Evolutionary conservation across 2,113 vertebrate genomes (phyloP).

Genomic region (Orcinus orca): DNA sequence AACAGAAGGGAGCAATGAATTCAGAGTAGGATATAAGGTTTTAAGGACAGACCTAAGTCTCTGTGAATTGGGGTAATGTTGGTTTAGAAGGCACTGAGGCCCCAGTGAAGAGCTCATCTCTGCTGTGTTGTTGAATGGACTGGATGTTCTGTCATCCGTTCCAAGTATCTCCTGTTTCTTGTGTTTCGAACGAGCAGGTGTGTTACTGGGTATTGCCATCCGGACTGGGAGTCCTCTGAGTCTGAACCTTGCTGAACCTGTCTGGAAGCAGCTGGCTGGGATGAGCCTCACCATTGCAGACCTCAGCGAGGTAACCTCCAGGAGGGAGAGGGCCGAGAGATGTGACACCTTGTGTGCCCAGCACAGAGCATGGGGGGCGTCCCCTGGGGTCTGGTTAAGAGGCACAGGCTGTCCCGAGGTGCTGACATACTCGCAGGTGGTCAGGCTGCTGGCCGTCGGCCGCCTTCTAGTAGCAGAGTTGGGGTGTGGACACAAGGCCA

Average conservation of each 20-base stretch:
- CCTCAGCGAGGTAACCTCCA: constrained; percentile 93
- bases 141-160: fast-evolving
- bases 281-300: constrained; percentile 99
- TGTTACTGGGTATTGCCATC: constrained; percentile 96
- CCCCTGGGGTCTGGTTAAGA: background rate
- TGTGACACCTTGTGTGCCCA: background rate
- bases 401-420: background rate
- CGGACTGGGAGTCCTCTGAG: constrained; percentile 98
- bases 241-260: constrained; percentile 96
- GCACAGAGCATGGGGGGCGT: background rate
- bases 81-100: background rate
- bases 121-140: background rate
- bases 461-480: background rate
- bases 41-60: background rate
- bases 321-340: background rate
- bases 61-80: fast-evolving
- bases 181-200: constrained; percentile 85
- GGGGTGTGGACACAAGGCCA: background rate
- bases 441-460: background rate
- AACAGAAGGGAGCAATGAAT: background rate
- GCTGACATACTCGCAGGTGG: too few relatives aligned
- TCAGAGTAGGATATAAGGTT: background rate
- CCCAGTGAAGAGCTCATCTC: background rate
- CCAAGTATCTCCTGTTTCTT: background rate
- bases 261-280: constrained; percentile 99